These are phyloP conservation scores for Phyllotreta striolata DNA, from an alignment of 2,888 invertebrate species.

Conservation along the genomic window DNA sequence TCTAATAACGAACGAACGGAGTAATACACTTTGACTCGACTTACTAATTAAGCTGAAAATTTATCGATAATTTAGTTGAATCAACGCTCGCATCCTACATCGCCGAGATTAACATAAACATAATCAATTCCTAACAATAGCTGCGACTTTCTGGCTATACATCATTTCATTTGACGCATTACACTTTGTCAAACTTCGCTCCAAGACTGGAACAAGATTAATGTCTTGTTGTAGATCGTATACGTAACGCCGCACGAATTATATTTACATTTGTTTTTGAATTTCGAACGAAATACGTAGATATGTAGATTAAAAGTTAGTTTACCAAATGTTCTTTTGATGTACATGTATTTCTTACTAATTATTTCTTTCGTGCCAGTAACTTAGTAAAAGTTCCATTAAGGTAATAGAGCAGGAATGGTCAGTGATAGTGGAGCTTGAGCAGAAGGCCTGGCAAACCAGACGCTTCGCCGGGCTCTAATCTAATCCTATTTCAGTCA, in stretches of 20 bases:
- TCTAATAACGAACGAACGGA: too few species aligned
- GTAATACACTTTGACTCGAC: too few species aligned
- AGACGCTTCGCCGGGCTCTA: constrained; percentile 19
- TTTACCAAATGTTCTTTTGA: too few species aligned
- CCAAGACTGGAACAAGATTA: constrained; percentile 20
- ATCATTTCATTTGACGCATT: constrained; percentile 25
- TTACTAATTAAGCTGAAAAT: too few species aligned
- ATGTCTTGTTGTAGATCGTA: constrained; percentile 20
- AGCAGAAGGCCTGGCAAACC: constrained; percentile 11
- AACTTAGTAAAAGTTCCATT: constrained; percentile 8
- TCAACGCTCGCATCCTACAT: constrained; percentile 7
- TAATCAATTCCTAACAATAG: constrained; percentile 25
- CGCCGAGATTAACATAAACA: constrained; percentile 16
- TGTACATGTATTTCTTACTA: neutral
- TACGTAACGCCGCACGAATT: constrained; percentile 3
- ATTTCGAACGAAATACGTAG: constrained; percentile 13
- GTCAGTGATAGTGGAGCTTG: constrained; percentile 12
- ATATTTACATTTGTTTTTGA: constrained; percentile 20
- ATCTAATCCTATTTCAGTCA: constrained; percentile 26
- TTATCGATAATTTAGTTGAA: neutral
- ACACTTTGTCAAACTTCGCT: constrained; percentile 19
- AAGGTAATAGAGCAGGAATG: constrained; percentile 13
- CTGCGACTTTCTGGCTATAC: constrained; percentile 10
- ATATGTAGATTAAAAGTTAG: too few species aligned
- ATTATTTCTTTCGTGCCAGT: constrained; percentile 1